Percentiles rank a stretch among this genome's conserved stretches.
Evolutionary conservation across 2,797 vertebrate genomes (phyloP).

Genomic region (Rhabdomys pumilio): DNA sequence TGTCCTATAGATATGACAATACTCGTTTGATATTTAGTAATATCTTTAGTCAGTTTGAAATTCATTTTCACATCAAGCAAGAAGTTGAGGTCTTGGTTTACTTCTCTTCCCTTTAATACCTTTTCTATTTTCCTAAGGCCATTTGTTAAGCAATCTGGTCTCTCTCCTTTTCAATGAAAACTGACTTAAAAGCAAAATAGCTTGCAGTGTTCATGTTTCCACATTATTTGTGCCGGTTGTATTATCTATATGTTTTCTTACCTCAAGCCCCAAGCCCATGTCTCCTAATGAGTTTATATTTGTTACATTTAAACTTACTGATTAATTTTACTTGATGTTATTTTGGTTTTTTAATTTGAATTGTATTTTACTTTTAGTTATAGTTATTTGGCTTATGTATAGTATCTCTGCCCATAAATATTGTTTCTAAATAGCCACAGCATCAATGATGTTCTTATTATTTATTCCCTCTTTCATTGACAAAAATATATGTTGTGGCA

Average conservation of each 20-base stretch:
- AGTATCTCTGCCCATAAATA: background rate
- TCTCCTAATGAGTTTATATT: background rate
- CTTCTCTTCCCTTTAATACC: conserved; percentile 8
- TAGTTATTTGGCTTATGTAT: background rate
- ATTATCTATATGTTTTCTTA: background rate
- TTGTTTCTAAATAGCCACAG: background rate
- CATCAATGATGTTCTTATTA: background rate
- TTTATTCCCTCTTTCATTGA: background rate
- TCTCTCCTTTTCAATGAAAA: background rate
- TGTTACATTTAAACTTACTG: conserved; percentile 21
- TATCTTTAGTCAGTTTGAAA: background rate
- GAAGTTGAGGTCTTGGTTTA: conserved; percentile 1
- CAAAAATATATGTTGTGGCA: background rate
- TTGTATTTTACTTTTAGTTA: conserved; percentile 14
- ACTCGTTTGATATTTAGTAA: background rate
- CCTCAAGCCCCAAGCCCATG: background rate
- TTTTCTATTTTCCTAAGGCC: background rate
- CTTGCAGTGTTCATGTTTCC: background rate
- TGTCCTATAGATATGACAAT: background rate
- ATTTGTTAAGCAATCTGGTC: background rate
- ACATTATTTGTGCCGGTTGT: background rate
- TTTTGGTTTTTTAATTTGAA: background rate
- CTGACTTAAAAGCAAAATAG: background rate
- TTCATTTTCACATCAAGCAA: background rate
- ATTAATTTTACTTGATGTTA: background rate